Evolutionary conservation across 2,113 vertebrate species (phyloP), one percentile per base, ranked within the genome.

Genomic region (Nerophis ophidion): DNA sequence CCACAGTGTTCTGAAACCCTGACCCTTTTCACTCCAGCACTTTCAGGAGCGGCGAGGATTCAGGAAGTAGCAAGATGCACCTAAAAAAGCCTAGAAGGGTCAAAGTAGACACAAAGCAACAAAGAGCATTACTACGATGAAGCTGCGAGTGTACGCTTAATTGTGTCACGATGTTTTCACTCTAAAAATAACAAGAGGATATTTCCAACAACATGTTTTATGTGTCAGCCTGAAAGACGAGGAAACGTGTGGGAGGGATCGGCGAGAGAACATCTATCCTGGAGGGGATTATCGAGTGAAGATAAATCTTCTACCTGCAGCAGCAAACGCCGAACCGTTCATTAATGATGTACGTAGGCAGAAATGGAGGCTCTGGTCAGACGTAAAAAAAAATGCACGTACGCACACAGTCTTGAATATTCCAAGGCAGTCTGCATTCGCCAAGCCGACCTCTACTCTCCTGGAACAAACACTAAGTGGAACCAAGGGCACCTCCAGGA

Each of bases 401-500:
- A 45, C n/a, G 40, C 4, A 35, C 46, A 63, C 15, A 16, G 70
- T 66, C 63, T 68, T 71, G 55, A 68, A 75, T 70, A 68, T 72
- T 77, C 71, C 40, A 16, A 66, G 62, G 65, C 67, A 51, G 79
- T 84, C 66, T 79, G 76, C 81, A 80, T 84, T 75, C 57, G 40
- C 9, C 9, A 7, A 53, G 66, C 70, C 63, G 0, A 63, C 72
- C 75, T 76, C 70, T 68, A 61, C 71, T 86, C 81, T 79, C 61
- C 68, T 77, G 79, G 81, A 84, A 82, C 81, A 83, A 86, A 87
- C 63, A 74, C 77, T 77, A 76, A 81, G 81, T 72, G 1, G 69
- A 82, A 66, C 75, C 81, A 87, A 87, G 82, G 84, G 84, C 86
- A 87, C 84, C 86, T 87, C 84, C 80, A 86, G 84, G 72, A 83